These are phyloP conservation scores for Sprattus sprattus DNA, from an alignment of 2,113 vertebrate genomes.

Conservation along the genomic window DNA sequence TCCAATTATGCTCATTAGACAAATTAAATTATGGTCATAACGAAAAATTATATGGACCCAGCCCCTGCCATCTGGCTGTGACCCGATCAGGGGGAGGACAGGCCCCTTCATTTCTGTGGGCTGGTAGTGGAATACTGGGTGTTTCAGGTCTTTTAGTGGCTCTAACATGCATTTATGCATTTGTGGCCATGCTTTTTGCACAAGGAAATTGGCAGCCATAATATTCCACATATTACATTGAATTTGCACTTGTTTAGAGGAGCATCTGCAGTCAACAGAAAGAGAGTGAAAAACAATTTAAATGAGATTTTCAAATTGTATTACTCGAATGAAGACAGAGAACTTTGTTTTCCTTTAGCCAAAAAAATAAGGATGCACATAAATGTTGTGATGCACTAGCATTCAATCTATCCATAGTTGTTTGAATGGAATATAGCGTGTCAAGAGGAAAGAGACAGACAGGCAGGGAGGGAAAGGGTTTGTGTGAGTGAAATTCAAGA, in stretches of 20 bases:
- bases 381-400: neutral
- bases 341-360: neutral
- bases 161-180: no score
- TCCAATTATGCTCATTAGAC: slow-evolving; percentile 37
- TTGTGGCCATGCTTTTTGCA: neutral
- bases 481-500: neutral
- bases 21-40: neutral
- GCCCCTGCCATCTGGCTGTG: neutral
- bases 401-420: neutral
- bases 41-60: neutral
- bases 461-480: neutral
- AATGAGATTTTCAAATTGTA: neutral
- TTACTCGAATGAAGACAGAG: neutral
- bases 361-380: neutral
- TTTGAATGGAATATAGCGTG: neutral
- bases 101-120: neutral
- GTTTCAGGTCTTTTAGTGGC: neutral
- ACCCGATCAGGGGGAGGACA: neutral
- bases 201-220: neutral
- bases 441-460: neutral
- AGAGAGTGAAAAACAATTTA: neutral
- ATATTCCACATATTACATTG: neutral
- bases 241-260: neutral
- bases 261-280: neutral
- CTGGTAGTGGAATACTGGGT: neutral